phyloP scores from a whole-genome alignment of 2,888 invertebrate species.

The Ectemnius lituratus region DNA sequence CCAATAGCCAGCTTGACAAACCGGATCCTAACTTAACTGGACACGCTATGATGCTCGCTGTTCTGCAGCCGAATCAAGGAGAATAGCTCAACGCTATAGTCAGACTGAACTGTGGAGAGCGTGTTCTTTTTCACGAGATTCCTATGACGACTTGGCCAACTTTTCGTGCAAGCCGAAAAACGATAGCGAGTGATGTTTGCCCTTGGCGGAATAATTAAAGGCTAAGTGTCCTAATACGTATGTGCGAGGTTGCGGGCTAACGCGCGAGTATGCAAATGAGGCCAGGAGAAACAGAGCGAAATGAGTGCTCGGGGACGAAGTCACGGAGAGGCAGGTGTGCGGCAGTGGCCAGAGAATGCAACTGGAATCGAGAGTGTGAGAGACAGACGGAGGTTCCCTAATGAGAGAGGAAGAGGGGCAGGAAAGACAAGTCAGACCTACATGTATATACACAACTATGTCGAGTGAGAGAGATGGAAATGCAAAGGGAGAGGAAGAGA shows the following conservation, averaged over 20 bases:
- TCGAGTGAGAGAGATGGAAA: background rate
- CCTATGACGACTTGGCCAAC: too few species aligned
- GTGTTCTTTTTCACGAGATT: too few species aligned
- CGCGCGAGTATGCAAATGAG: constrained; percentile 32
- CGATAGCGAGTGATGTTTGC: too few species aligned
- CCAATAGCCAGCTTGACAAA: constrained; percentile 34
- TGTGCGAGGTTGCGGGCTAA: constrained; percentile 6
- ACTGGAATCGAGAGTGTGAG: constrained; percentile 4
- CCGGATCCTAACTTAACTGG: constrained; percentile 16
- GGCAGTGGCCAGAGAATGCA: background rate
- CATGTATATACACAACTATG: background rate
- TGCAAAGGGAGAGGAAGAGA: background rate
- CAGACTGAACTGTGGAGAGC: too few species aligned
- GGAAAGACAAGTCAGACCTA: background rate
- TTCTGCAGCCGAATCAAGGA: too few species aligned
- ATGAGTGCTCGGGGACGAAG: background rate
- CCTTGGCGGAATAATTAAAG: too few species aligned
- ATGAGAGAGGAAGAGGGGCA: constrained; percentile 19
- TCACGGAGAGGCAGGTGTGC: background rate
- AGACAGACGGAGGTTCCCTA: background rate
- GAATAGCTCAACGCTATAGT: too few species aligned
- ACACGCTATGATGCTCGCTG: constrained; percentile 14
- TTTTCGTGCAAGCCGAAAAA: too few species aligned
- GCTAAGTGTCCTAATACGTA: background rate
- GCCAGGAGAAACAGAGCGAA: background rate